These are phyloP conservation scores for Ophioninae sp. DNA, from an alignment of 2,888 invertebrate genomes.

Conservation along the genomic window DNA sequence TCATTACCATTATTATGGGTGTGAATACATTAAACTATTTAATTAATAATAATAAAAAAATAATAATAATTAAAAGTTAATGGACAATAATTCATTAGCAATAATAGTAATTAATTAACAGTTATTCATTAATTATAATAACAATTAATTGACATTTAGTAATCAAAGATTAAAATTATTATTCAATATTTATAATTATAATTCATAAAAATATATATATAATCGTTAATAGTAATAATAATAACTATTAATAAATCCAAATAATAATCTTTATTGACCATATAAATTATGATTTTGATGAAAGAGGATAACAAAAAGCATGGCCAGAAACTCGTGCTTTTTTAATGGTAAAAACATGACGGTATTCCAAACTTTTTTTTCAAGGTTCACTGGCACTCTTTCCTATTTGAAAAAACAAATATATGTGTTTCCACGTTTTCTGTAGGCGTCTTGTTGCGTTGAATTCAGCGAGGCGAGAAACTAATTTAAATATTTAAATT, in stretches of 20 bases:
- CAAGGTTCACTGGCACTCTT: neutral
- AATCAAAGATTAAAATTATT: too few relatives aligned
- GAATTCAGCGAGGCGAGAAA: conserved; percentile 29
- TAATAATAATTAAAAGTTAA: too few relatives aligned
- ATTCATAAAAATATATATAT: too few relatives aligned
- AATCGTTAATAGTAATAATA: too few relatives aligned
- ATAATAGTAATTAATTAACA: too few relatives aligned
- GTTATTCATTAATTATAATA: too few relatives aligned
- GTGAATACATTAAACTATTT: neutral
- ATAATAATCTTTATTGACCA: neutral
- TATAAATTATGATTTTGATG: neutral
- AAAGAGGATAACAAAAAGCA: neutral
- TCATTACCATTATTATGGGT: neutral
- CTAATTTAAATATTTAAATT: conserved; percentile 58
- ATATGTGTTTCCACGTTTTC: neutral
- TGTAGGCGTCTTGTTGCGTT: neutral
- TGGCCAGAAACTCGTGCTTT: neutral
- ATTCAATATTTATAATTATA: too few relatives aligned
- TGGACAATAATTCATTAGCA: too few relatives aligned
- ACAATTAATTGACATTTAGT: too few relatives aligned
- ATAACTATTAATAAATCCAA: too few relatives aligned
- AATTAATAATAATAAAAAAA: too few relatives aligned
- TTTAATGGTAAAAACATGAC: neutral
- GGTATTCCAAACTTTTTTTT: neutral
- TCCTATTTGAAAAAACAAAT: neutral